Base-by-base conservation (phyloP, 1,140 invertebrate species). In the Triops longicaudatus region DNA sequence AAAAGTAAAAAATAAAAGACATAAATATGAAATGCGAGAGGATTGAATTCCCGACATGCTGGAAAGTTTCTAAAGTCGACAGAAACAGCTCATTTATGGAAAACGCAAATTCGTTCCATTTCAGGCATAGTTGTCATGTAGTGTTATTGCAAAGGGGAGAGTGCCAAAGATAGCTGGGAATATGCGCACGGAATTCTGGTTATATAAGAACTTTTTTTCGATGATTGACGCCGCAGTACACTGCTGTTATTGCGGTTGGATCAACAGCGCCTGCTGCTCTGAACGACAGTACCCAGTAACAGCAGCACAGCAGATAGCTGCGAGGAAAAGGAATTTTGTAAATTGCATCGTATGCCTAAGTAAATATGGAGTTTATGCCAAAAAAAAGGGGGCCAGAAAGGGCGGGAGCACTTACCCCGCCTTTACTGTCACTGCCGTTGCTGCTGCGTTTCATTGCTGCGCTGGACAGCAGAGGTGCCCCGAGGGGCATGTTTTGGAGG, bases 401-500 rank as follows among this genome's bases (percentile, higher is more conserved):
- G 50, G 50, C 50, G 50, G 50, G 50, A 14, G 50, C 50, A 63
- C 50, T 63, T 63, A 63, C 50, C 50, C 50, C 50, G 50, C 50
- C 50, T 63, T 14, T 17, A 14, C 50, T 63, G 50, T 63, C 50
- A 63, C 50, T 63, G 50, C 50, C 22, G 50, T 63, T 63, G 50
- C 50, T 63, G 50, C 50, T 63, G 50, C 50, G 50, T 63, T 63
- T 22, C 17, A 22, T 63, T 63, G 50, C 50, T 63, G 50, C 50
- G 50, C 22, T 63, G 50, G 50, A 63, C 50, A n/a, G 50, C 50
- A 63, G 50, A 63, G 50, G n/a, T 63, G 50, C 50, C 50, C 50
- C 10, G 50, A 63, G 50, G 50, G 50, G 50, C 50, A 63, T 63
- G 50, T 63, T 63, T 63, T 63, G 50, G 50, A 63, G 50, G 50